Percentiles rank a stretch among this genome's conserved stretches.
Evolutionary conservation across 2,888 invertebrate species (phyloP).

Genomic region (Chalcis sispes): DNA sequence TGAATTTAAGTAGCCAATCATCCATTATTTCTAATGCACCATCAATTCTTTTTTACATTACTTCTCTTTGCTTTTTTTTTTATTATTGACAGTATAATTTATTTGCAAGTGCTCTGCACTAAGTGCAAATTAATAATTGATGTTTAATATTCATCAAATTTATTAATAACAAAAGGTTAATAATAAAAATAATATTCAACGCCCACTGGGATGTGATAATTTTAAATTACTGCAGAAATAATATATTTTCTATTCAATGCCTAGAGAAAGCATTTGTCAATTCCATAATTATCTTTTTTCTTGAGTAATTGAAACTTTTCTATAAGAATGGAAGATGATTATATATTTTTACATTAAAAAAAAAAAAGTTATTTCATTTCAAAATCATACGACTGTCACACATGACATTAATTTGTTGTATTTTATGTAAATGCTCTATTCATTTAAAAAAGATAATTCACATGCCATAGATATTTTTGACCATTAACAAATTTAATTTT

Average conservation of each 20-base stretch:
- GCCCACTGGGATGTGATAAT: constrained; percentile 29
- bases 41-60: constrained; percentile 33
- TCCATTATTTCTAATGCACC: constrained; percentile 25
- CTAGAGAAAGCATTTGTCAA: constrained; percentile 42
- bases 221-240: constrained; percentile 44
- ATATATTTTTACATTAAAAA: constrained; percentile 7
- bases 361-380: constrained; percentile 1
- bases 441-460: constrained; percentile 13
- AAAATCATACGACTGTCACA: too few relatives aligned
- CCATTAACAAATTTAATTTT: constrained; percentile 9
- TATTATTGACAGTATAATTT: constrained; percentile 46
- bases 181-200: constrained; percentile 37
- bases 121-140: constrained; percentile 48
- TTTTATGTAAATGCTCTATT: constrained; percentile 30
- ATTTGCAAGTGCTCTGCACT: constrained; percentile 45
- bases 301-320: constrained; percentile 6
- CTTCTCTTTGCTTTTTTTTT: constrained; percentile 9
- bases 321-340: constrained; percentile 20
- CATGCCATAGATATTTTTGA: constrained; percentile 16
- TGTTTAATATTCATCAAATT: constrained; percentile 42
- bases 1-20: constrained; percentile 21
- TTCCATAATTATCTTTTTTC: constrained; percentile 33
- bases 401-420: too few relatives aligned
- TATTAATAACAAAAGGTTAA: constrained; percentile 35
- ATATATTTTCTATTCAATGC: constrained; percentile 39